Base-by-base conservation (phyloP, 2,888 invertebrate genomes). In the Sialis lutaria region DNA sequence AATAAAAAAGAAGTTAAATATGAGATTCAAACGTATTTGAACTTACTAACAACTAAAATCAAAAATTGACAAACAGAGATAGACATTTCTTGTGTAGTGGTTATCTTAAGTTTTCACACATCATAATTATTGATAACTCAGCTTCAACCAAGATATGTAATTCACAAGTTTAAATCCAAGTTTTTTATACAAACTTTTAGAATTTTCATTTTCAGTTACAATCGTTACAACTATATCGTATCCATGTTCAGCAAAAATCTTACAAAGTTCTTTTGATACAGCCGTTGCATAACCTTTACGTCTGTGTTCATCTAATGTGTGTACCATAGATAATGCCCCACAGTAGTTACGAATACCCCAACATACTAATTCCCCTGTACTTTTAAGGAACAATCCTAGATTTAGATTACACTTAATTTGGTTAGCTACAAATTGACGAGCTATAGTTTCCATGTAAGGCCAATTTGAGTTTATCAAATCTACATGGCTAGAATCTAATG, bases 271-370 rank as follows among this genome's bases (percentile, higher is more conserved):
- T 53, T 55, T 55, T 6, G 55, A 47, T 5, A 59, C 54, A 12
- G 54, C 42, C 53, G 51, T 53, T 6, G 54, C 60, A 45, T 57
- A 58, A 33, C 60, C 59, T 49, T 52, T 57, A 32, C 55, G 48
- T 47, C 47, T 53, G 42, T 58, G 50, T 7, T 53, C 46, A 1
- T 55, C 53, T 6, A 52, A 44, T 5, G 60, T 60, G 48, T 60
- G 58, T 7, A 57, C 50, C 6, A 56, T 51, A 39, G 53, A 53
- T 13, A 60, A 37, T n/a, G 52, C 54, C 34, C 54, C 50, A 48
- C 53, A 56, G 22, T 58, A 55, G 39, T 53, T 54, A 34, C 54
- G 52, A 9, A 58, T 13, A 30, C 46, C 50, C 59, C 59, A 60
- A 12, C 58, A 54, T n/a, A 58, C 50, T 31, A 60, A 47, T 42